Percentiles rank a stretch among this genome's conserved stretches.
Evolutionary conservation across 2,888 invertebrate genomes (phyloP).

Genomic region (Dorcus parallelipipedus): DNA sequence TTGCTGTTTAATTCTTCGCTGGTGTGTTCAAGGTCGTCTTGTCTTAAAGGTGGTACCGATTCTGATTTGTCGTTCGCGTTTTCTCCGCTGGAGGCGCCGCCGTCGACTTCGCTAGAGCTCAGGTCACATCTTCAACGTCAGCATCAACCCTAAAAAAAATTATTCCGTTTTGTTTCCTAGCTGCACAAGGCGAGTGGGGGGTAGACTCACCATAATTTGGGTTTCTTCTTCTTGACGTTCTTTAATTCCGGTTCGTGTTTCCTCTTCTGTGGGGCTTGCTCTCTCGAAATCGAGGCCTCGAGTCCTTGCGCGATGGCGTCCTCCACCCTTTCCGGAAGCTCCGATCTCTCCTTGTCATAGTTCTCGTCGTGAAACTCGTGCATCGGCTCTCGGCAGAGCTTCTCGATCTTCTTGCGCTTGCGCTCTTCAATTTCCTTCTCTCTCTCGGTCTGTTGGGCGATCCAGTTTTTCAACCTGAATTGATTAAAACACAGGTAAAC

Average conservation of each 20-base stretch:
- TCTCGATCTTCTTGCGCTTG: slow-evolving; percentile 74
- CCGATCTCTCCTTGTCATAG: slow-evolving; percentile 74
- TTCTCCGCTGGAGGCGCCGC: slow-evolving; percentile 3
- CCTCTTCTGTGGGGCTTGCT: neutral
- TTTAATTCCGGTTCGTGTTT: slow-evolving; percentile 33
- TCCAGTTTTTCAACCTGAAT: slow-evolving; percentile 78
- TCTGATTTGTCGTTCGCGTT: neutral
- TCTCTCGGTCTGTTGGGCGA: slow-evolving; percentile 79
- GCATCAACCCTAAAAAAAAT: slow-evolving; percentile 36
- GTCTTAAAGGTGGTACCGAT: neutral
- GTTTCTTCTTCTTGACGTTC: slow-evolving; percentile 34
- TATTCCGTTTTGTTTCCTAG: slow-evolving; percentile 43
- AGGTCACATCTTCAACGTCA: slow-evolving; percentile 30
- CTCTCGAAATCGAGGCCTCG: slow-evolving; percentile 53
- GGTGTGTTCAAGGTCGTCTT: no score
- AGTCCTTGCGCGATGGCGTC: slow-evolving; percentile 84
- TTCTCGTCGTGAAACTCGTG: slow-evolving; percentile 81
- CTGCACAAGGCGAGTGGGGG: no score
- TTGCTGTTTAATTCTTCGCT: no score
- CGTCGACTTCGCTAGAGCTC: slow-evolving; percentile 25
- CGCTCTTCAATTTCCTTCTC: slow-evolving; percentile 76
- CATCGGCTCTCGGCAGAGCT: slow-evolving; percentile 73
- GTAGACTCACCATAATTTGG: slow-evolving; percentile 45
- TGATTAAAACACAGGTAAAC: neutral
- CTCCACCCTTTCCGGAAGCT: slow-evolving; percentile 74